Conservation (phyloP, 2,888 invertebrate species). For the Helleia helle region DNA sequence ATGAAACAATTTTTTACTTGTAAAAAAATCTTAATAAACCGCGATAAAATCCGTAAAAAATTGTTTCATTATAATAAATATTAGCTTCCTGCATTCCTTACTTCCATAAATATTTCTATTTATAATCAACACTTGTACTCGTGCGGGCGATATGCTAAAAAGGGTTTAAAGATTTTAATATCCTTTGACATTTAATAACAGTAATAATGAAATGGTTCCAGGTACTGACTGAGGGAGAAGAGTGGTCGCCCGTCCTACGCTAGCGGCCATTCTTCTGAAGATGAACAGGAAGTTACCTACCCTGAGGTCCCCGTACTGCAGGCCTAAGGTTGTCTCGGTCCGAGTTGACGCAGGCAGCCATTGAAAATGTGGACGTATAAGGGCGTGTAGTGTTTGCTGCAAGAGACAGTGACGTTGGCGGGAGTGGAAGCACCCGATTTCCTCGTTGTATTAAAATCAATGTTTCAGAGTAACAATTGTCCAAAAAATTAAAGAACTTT, state of each 20-base stretch:
- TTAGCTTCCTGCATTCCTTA: no score
- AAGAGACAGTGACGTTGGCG: not conserved
- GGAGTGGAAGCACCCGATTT: no score
- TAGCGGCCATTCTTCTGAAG: slow-evolving; percentile 61
- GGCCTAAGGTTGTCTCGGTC: slow-evolving; percentile 28
- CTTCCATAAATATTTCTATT: no score
- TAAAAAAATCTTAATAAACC: no score
- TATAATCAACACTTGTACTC: no score
- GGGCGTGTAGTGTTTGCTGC: not conserved
- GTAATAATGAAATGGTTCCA: slow-evolving; percentile 23
- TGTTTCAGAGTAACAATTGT: not conserved
- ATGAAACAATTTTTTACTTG: no score
- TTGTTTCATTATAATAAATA: no score
- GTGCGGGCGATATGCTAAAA: no score
- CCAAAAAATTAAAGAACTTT: no score
- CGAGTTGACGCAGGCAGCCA: not conserved
- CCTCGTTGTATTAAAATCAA: not conserved
- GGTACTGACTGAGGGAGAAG: slow-evolving; percentile 68
- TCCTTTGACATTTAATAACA: no score
- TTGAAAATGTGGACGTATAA: not conserved
- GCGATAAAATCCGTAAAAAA: no score
- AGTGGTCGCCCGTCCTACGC: slow-evolving; percentile 48
- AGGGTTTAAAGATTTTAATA: no score
- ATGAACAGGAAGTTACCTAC: slow-evolving; percentile 43
- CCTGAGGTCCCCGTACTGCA: slow-evolving; percentile 48